Evolutionary conservation across 1,140 invertebrate species (phyloP), one percentile per base, ranked within the genome.

Genomic region (Phymorhynchus buccinoides): DNA sequence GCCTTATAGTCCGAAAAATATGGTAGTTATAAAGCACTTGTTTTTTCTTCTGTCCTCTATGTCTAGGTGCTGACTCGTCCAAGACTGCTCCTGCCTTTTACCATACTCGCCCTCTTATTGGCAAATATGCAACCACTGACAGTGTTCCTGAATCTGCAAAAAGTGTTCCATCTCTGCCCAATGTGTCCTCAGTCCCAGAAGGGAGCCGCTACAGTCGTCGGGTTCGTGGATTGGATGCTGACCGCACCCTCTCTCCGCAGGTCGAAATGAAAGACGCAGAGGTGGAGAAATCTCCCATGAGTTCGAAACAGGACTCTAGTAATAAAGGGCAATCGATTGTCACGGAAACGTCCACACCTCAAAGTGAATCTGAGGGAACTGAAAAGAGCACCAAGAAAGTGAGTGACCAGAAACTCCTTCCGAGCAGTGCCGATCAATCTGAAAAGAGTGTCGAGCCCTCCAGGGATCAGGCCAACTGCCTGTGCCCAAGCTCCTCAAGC

Each of bases 81-180:
- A 77, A 84, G 37, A 86, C 84, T 66, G 89, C 87, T 44, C 91
- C 90, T 78, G 84, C 88, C 2, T 92, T 90, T 83, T 91, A 90
- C 83, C 87, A 89, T 75, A 91, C 90, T 35, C 84, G 84, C 66
- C 90, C 90, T 32, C 62, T 87, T 22, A 73, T 37, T 84, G 39
- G 48, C 18, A 56, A 16, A 32, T 16, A 30, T 22, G 27, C 32
- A 37, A 56, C n/a, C 32, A 52, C 44, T 9, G 37, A 27, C 44
- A 3, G 1, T 22, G 9, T n/a, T 35, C 52, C 1, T 42, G 32
- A 66, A 48, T 12, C 18, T 66, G 9, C 35, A 66, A 41, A 80
- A 77, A 83, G 42, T 4, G 7, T 32, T 82, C 44, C 42, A 32
- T 27, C 22, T 32, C 80, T 75, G 75, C 62, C 71, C 52, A 82